Evolutionary conservation across 1,140 invertebrate genomes (phyloP), one percentile per base, ranked within the genome.

Genomic region (Sitophilus oryzae): DNA sequence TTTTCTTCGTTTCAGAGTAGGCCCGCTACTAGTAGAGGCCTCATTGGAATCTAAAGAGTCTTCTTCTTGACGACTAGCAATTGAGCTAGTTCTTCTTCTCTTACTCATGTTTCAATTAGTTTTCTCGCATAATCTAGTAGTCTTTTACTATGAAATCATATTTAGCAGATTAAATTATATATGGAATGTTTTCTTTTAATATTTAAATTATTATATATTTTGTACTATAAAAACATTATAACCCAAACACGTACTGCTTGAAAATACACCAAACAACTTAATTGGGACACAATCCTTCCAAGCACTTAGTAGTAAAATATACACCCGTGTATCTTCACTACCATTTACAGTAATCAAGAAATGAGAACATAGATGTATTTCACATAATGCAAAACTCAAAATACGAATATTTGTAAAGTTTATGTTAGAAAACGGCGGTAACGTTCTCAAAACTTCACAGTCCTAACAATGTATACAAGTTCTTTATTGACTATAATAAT

Each of bases 31-130:
- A 10, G 66, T 67, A 8, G 66, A 65, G 14, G 71, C 68, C 50
- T 71, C 70, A 30, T 65, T 53, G 50, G 61, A 62, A 52, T 70
- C 69, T 4, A 69, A 38, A 36, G 64, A 71, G 58, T 82, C 81
- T 54, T 81, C 79, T 41, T 77, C 79, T 3, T 80, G 80, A 14
- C 82, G 77, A 67, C 83, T 85, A 4, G 83, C 81, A 20, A 81
- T 81, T 14, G 84, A 86, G 30, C 84, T 86, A 36, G 70, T 66
- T 54, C 71, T 58, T 44, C 69, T 51, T 43, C 71, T 54, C 59
- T 73, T 73, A 61, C 67, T 73, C 71, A 73, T 73, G 45, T 59
- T 46, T 43, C 15, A n/a, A 22, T 18, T 21, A 57, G 36, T 22
- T 20, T 23, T 9, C n/a, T 9, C 35, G 6, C 38, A 19, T 23